Percentiles rank a stretch among this genome's conserved stretches.
phyloP scores from a whole-genome alignment of 2,888 invertebrate species.

The Cheilosia variabilis region DNA sequence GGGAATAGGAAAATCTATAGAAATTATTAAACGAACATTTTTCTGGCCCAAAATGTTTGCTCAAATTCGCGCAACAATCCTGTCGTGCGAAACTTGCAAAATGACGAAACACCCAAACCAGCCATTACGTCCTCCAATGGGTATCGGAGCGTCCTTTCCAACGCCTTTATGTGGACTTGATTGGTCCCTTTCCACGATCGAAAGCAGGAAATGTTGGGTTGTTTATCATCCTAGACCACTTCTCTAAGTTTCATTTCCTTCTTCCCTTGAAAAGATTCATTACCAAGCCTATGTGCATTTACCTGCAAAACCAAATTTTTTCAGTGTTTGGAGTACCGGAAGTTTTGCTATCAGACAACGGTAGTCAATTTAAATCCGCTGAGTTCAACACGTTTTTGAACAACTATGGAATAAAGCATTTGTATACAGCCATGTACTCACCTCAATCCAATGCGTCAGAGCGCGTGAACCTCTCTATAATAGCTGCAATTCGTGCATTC shows the following conservation, averaged over 20 bases:
- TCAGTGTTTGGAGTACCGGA: constrained; percentile 63
- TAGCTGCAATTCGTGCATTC: constrained; percentile 54
- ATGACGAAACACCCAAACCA: constrained; percentile 47
- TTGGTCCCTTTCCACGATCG: constrained; percentile 44
- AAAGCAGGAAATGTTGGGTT: constrained; percentile 29
- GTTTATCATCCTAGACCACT: constrained; percentile 40
- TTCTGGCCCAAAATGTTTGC: background rate
- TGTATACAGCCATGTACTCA: constrained; percentile 55
- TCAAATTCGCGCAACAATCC: background rate
- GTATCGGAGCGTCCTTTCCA: constrained; percentile 27
- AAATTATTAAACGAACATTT: background rate
- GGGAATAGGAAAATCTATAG: background rate
- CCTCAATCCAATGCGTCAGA: constrained; percentile 59
- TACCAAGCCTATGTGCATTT: constrained; percentile 12
- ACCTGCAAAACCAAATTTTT: constrained; percentile 44
- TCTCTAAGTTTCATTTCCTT: constrained; percentile 48
- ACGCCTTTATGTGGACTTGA: constrained; percentile 39
- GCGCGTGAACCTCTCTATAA: constrained; percentile 52
- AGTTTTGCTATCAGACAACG: too few relatives aligned
- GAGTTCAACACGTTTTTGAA: constrained; percentile 47
- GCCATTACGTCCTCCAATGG: constrained; percentile 45
- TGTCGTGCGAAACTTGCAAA: constrained; percentile 21
- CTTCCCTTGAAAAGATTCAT: constrained; percentile 44
- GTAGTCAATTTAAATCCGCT: constrained; percentile 58
- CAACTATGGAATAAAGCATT: constrained; percentile 42